Percentiles rank a stretch among this genome's conserved stretches.
These are phyloP conservation scores for Liparis tanakae DNA, from an alignment of 2,797 vertebrate species.

Conservation along the genomic window DNA sequence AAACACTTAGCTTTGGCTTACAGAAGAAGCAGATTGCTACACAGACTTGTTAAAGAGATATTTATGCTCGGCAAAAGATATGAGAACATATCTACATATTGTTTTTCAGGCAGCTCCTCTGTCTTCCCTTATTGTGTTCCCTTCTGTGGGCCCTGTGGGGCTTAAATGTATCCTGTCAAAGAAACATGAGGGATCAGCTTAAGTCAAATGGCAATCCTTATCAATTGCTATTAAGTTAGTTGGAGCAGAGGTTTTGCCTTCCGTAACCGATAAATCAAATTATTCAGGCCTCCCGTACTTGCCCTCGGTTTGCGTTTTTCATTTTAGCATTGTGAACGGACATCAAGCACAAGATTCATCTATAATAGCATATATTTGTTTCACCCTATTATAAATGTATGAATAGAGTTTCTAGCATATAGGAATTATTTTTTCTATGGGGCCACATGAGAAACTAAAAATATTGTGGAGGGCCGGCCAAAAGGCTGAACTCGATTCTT, in stretches of 20 bases:
- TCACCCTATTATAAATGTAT: no score
- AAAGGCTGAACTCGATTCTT: no score
- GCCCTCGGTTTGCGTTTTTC: background rate
- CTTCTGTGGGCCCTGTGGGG: background rate
- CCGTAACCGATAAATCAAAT: background rate
- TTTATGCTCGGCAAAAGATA: background rate
- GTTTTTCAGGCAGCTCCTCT: background rate
- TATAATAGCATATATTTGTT: background rate
- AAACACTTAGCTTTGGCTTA: conserved; percentile 53
- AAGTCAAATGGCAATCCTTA: background rate
- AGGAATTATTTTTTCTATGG: no score
- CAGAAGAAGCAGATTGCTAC: background rate
- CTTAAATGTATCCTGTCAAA: background rate
- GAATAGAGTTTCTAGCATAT: no score
- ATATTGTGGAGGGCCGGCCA: no score
- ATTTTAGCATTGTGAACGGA: background rate
- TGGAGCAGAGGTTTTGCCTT: background rate
- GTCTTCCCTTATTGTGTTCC: background rate
- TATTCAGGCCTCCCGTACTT: background rate
- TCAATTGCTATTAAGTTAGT: background rate
- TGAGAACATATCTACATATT: background rate
- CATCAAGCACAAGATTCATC: background rate
- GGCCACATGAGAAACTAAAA: no score
- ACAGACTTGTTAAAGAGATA: conserved; percentile 19
- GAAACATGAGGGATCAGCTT: background rate